Base-by-base conservation (phyloP, 2,888 invertebrate genomes). In the Leucoptera coffeella region DNA sequence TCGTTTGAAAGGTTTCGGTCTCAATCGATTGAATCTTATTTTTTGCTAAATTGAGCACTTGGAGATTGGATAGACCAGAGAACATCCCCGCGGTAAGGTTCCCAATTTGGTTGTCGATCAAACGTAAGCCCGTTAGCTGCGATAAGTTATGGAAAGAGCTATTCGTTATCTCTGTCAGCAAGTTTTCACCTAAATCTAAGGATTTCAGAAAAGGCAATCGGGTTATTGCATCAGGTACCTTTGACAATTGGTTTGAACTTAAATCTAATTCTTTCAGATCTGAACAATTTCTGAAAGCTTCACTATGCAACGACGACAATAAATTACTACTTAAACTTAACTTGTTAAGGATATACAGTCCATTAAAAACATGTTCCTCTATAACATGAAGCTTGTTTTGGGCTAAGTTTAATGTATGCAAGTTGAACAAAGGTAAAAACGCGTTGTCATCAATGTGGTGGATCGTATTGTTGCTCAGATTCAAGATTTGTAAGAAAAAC, bases 151-250 rank as follows among this genome's bases (percentile, higher is more conserved):
- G 79, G 51, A 95, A 86, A 13, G 89, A 85, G 37, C 82, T 85
- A 43, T 91, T 88, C 38, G 77, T 78, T 44, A 96, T 83, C 36
- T 80, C 80, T 33, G 77, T 79, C 40, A 96, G 85, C 51, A 83
- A 80, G 67, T 95, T 96, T 58, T 93, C 91, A 28, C 91, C 92
- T 49, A 96, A 73, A 57, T 93, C 91, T 34, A 96, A 71, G 7
- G 88, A 88, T 61, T 89, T 88, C 45, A 95, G 71, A 52, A 87
- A 86, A 35, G 84, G 77, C 40, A 91, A 71, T 48, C 86, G 86
- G 48, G 79, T 78, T 39, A 91, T 73, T 2, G 88, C 89, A 47
- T 84, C 84, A n/a, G 93, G 92, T 34, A 92, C 81, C 43, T 81
- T 77, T 27, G 75, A 73, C 38, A 93, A 71, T 42, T 85, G 83